Conservation (phyloP, 2,113 vertebrate genomes). For the Stegastes partitus region DNA sequence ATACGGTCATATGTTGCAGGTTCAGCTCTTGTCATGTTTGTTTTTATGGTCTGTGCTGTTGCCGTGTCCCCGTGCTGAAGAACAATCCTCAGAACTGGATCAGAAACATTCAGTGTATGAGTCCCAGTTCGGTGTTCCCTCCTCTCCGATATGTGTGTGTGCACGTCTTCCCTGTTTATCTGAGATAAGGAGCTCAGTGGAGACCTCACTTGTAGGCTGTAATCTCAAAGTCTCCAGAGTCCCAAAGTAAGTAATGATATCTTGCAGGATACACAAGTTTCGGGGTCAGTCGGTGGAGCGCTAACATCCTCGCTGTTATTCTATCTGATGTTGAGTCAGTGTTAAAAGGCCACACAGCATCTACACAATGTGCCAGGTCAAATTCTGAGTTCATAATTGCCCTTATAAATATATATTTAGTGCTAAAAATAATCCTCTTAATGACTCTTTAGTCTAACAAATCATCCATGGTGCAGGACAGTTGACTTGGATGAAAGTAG, state of each 20-base stretch:
- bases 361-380: background rate
- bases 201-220: background rate
- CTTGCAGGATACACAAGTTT: constrained; percentile 6
- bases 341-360: background rate
- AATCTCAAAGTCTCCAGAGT: constrained; percentile 1
- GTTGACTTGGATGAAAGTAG: too few species aligned
- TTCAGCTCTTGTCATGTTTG: background rate
- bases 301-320: constrained; percentile 2
- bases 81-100: background rate
- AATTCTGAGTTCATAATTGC: background rate
- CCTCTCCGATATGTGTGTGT: constrained; percentile 5
- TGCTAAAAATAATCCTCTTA: background rate
- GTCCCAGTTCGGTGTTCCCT: background rate
- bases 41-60: background rate
- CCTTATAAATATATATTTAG: background rate
- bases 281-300: background rate
- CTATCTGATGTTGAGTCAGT: background rate
- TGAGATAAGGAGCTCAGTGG: constrained; percentile 24
- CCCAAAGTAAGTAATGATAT: background rate
- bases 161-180: constrained; percentile 19
- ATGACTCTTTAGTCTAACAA: background rate
- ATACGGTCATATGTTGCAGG: background rate
- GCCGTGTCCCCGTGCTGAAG: background rate
- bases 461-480: too few species aligned
- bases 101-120: background rate